Evolutionary conservation across 2,888 invertebrate genomes (phyloP).

Genomic region (Axea sp.): DNA sequence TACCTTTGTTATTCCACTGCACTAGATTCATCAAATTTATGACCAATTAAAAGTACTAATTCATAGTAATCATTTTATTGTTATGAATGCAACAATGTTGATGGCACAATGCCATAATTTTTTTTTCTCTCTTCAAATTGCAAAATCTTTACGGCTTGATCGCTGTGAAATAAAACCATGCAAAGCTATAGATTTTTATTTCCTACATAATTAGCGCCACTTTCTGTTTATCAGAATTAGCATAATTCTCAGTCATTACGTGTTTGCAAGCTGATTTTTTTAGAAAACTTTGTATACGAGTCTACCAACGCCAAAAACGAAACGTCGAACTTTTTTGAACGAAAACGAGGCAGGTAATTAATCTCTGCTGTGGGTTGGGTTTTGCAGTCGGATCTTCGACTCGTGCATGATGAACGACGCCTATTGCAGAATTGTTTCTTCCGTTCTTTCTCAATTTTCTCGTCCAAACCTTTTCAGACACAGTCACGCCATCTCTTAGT

Average conservation of each 20-base stretch:
- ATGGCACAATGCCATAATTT: not conserved
- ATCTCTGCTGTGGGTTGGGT: conserved; percentile 4
- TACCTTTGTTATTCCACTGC: not conserved
- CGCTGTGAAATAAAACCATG: too few species aligned
- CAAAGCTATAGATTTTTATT: too few species aligned
- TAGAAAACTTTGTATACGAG: too few species aligned
- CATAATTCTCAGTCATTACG: too few species aligned
- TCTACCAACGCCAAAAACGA: conserved; percentile 5
- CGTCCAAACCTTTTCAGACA: conserved; percentile 11
- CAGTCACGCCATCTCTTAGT: conserved; percentile 39
- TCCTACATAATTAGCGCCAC: too few species aligned
- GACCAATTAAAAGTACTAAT: conserved; percentile 8
- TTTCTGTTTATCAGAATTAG: too few species aligned
- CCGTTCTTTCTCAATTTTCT: conserved; percentile 31
- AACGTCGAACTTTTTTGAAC: not conserved
- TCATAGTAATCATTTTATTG: conserved; percentile 3
- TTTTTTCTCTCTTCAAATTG: too few species aligned
- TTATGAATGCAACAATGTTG: conserved; percentile 7
- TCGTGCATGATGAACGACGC: conserved; percentile 12
- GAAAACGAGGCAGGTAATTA: conserved; percentile 27
- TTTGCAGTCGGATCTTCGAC: conserved; percentile 11
- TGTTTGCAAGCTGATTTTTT: too few species aligned
- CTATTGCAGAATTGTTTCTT: conserved; percentile 11
- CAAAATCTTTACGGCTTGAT: too few species aligned
- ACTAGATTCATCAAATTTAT: conserved; percentile 5